phyloP scores from a whole-genome alignment of 2,888 invertebrate genomes.

The Amphipyra tragopoginis region DNA sequence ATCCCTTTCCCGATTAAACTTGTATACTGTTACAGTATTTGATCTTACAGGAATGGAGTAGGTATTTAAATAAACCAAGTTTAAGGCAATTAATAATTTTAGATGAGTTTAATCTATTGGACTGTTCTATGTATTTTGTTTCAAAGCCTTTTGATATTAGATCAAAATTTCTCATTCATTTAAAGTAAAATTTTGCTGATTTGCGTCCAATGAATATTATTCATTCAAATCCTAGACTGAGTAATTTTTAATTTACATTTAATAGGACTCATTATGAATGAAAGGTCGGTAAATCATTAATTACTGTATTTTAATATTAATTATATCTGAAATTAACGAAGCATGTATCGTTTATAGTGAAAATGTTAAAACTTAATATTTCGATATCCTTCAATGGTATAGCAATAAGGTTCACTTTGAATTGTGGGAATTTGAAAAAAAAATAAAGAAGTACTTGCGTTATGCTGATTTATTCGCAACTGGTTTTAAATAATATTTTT shows the following conservation, averaged over 20 bases:
- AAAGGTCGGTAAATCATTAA: neutral
- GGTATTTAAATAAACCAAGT: neutral
- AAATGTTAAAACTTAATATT: conserved; percentile 10
- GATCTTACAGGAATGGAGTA: too few species aligned
- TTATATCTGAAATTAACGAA: conserved; percentile 26
- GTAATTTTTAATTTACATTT: conserved; percentile 7
- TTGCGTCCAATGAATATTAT: neutral
- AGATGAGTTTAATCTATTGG: neutral
- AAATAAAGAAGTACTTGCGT: too few species aligned
- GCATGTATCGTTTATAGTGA: conserved; percentile 11
- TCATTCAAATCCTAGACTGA: neutral
- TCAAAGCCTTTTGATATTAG: conserved; percentile 3
- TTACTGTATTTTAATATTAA: conserved; percentile 8
- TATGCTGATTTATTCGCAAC: too few species aligned
- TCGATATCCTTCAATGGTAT: neutral
- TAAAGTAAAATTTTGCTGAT: conserved; percentile 4
- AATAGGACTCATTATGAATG: neutral
- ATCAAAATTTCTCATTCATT: conserved; percentile 8
- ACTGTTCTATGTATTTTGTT: neutral
- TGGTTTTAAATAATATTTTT: too few species aligned
- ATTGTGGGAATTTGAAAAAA: neutral
- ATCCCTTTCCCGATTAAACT: too few species aligned
- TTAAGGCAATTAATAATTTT: neutral
- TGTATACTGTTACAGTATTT: too few species aligned
- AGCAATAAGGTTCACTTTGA: too few species aligned